Percentiles rank a stretch among this genome's conserved stretches.
These are phyloP conservation scores for Zygogramma bicolorata DNA, from an alignment of 2,888 invertebrate species.

Conservation along the genomic window DNA sequence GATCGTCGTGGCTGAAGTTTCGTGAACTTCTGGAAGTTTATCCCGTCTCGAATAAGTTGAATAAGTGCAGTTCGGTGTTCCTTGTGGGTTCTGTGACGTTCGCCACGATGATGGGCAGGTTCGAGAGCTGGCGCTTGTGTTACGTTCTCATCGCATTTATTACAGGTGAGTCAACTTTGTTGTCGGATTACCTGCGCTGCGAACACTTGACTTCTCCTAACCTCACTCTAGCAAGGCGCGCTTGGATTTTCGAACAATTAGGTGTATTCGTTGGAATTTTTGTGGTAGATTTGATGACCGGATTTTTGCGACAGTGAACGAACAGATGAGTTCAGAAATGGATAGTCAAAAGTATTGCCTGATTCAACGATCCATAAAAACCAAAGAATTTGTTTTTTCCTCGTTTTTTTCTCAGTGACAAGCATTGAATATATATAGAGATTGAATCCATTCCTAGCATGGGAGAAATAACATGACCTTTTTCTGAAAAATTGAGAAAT, in stretches of 20 bases:
- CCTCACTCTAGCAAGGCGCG: slow-evolving; percentile 25
- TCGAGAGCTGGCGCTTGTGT: slow-evolving; percentile 34
- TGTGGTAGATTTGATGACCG: too few species aligned
- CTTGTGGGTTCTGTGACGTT: slow-evolving; percentile 42
- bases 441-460: too few species aligned
- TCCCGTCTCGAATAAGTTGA: slow-evolving; percentile 8
- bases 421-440: too few species aligned
- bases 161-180: slow-evolving; percentile 47
- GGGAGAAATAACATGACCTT: too few species aligned
- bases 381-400: too few species aligned
- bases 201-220: slow-evolving; percentile 16
- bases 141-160: slow-evolving; percentile 40
- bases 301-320: too few species aligned
- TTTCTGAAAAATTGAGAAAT: too few species aligned
- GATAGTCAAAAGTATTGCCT: too few species aligned
- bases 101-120: slow-evolving; percentile 34
- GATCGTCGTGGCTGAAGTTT: slow-evolving; percentile 29
- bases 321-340: too few species aligned
- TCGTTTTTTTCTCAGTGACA: too few species aligned
- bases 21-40: slow-evolving; percentile 50
- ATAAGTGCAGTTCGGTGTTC: slow-evolving; percentile 37
- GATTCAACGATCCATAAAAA: too few species aligned
- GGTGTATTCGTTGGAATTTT: not conserved
- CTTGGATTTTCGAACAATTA: not conserved
- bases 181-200: not conserved